Evolutionary conservation across 2,888 invertebrate species (phyloP), one percentile per base, ranked within the genome.

Genomic region (Unio delphinus): DNA sequence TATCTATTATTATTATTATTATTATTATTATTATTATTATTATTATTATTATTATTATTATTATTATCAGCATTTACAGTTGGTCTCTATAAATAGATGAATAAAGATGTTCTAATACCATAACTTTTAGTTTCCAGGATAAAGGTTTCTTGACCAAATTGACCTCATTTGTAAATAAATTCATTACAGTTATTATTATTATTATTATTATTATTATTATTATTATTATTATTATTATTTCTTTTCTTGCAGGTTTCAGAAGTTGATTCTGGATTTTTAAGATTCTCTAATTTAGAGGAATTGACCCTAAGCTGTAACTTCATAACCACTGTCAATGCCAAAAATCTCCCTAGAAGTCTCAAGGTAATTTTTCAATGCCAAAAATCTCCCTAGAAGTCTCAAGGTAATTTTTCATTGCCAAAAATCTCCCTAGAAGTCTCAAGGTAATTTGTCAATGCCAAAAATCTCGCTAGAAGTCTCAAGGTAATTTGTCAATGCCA

Each of bases 281-380:
- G 82, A 68, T 86, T 89, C 58, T 73, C 69, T 66, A 87, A 88
- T 69, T 75, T 89, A 3, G 86, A 86, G 70, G 88, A 89, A 68
- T 73, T 89, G 17, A 86, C 87, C 6, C 76, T 89, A 23, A 88
- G 85, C 76, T 88, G 88, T 30, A 89, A 89, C 70, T 75, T 75
- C 45, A 82, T 89, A 23, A 72, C 77, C 56, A 78, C 80, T 23
- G 82, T 89, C 28, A 80, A 84, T 65, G 85, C 89, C 20, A 80
- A 76, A 69, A 82, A 87, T 69, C 70, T 89, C 30, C 89, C 89
- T 34, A 55, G 70, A 34, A 80, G 75, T 54, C 74, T 89, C 20
- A 84, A 87, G 85, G 89, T 89, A 76, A 68, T 23, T 61, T 15
- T 23, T 34, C 34, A 34, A 34, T 34, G 34, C 8, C 34, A 7